These are phyloP conservation scores for Rhinichthys klamathensis DNA, from an alignment of 2,113 vertebrate species.

Conservation along the genomic window DNA sequence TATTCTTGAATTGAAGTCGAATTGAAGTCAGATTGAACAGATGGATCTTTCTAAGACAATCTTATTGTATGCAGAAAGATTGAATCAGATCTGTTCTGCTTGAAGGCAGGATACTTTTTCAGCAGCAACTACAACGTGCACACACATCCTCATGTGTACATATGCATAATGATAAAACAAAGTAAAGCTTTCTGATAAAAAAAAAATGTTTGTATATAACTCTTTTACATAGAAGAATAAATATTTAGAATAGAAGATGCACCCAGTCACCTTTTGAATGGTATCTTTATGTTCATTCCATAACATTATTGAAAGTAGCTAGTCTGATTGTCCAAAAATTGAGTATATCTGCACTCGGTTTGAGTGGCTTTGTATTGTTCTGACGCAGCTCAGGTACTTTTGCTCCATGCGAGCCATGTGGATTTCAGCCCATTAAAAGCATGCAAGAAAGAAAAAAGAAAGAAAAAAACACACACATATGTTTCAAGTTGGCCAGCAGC, in stretches of 20 bases:
- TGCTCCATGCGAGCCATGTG: constrained; percentile 30
- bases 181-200: background rate
- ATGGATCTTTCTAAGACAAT: background rate
- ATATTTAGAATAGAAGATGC: background rate
- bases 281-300: background rate
- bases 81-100: background rate
- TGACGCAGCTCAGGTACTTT: constrained; percentile 17
- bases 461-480: constrained; percentile 3
- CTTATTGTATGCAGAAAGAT: background rate
- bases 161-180: background rate
- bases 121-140: background rate
- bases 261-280: background rate
- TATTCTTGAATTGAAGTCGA: too few relatives aligned
- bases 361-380: constrained; percentile 28
- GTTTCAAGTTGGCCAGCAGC: constrained; percentile 35
- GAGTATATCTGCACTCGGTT: background rate
- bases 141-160: background rate
- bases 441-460: background rate
- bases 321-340: background rate
- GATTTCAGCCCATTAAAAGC: constrained; percentile 28
- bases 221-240: background rate
- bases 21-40: background rate
- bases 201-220: background rate
- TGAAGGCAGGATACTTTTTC: background rate
- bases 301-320: background rate